phyloP scores from a whole-genome alignment of 2,113 vertebrate species.

The Alces alces region DNA sequence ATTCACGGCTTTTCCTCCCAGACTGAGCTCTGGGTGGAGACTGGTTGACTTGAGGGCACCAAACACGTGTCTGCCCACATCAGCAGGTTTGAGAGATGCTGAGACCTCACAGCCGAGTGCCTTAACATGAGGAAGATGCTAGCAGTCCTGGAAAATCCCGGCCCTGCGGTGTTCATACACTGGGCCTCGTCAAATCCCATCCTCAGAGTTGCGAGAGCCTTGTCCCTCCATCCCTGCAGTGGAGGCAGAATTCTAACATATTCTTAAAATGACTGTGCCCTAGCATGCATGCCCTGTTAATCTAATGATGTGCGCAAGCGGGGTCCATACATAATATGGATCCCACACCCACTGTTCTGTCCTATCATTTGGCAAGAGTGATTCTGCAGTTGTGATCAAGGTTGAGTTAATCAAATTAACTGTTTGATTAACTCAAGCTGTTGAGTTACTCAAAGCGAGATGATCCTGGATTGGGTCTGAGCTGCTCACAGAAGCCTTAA shows the following conservation, averaged over 20 bases:
- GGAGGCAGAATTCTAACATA: neutral
- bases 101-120: neutral
- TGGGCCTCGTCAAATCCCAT: neutral
- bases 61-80: neutral
- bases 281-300: neutral
- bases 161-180: too few relatives aligned
- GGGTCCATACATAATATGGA: neutral
- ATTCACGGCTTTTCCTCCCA: neutral
- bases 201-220: neutral
- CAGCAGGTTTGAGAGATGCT: neutral
- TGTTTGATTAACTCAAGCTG: neutral
- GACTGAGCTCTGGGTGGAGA: neutral
- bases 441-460: neutral
- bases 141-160: neutral
- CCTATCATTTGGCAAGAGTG: neutral
- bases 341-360: neutral
- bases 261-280: neutral
- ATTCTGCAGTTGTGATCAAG: neutral
- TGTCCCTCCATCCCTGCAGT: neutral
- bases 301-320: neutral
- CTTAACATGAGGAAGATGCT: neutral
- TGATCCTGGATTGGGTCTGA: neutral
- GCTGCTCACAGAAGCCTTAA: neutral
- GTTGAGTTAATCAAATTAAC: neutral
- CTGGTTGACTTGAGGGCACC: neutral